Evolutionary conservation across 2,888 invertebrate genomes (phyloP), one percentile per base, ranked within the genome.

Genomic region (Eupelmus urozonus): DNA sequence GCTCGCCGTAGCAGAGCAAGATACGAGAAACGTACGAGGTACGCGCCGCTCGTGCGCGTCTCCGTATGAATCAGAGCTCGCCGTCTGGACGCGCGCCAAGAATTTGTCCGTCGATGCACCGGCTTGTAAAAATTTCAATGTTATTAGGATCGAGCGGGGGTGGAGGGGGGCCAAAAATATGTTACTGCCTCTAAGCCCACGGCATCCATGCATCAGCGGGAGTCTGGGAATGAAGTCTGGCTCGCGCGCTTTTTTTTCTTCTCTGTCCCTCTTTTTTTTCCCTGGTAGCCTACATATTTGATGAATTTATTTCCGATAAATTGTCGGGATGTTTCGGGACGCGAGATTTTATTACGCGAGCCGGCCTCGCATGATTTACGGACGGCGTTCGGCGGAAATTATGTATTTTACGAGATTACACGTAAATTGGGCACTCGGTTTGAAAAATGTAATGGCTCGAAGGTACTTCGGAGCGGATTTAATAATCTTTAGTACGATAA

Each of bases 101-200:
- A 83, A 85, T 84, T 82, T 81, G 82, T 82, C 72, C 81, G 65
- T 80, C 51, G 51, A 80, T 82, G 81, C 81, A 55, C 29, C 34
- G 78, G 78, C 73, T 81, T 81, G 84, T 85, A 82, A 85, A 85
- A 84, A 84, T 83, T 84, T 85, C 84, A 85, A 82, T 83, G 81
- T 82, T 83, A 82, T 82, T 82, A 66, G 60, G 67, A 72, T 73
- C 42, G 55, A 34, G 25, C 2, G 23, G 25, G 51, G 20, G 69
- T 49, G 29, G 25, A 1, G 23, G 25, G 51, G 20, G 69, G 25
- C 57, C 53, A 53, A 62, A 73, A 73, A 73, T 65, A 59, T 51
- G 49, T 66, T 73, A 70, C 55, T 51, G 42, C n/a, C 20, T 29
- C 25, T 45, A 40, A 45, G 3, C 20, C 51, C 51, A 23, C n/a